A percentile compares a stretch with the other conserved stretches of the same genome.
Conservation (phyloP, 2,888 invertebrate species). For the Drosophila differens region DNA sequence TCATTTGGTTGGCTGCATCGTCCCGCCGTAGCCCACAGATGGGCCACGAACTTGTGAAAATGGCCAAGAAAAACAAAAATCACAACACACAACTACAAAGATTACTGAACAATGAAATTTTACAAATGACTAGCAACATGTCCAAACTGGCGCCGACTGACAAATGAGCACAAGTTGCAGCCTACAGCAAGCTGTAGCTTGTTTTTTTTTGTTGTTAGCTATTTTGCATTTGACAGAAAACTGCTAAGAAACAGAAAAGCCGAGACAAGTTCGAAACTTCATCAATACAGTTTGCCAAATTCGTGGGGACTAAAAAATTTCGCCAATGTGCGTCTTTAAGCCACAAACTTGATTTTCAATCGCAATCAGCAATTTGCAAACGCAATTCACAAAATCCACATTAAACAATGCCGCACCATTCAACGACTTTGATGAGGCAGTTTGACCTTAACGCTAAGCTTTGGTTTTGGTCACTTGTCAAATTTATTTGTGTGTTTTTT, state of each 20-base stretch:
- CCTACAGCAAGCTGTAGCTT: constrained; percentile 47
- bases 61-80: constrained; percentile 18
- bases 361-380: constrained; percentile 22
- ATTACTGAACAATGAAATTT: constrained; percentile 67
- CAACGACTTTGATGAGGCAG: constrained; percentile 6
- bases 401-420: constrained; percentile 40
- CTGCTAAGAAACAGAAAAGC: constrained; percentile 24
- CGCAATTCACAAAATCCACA: constrained; percentile 34
- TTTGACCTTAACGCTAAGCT: constrained; percentile 33
- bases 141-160: constrained; percentile 64
- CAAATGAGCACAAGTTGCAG: constrained; percentile 65
- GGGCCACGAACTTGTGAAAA: constrained; percentile 67
- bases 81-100: constrained; percentile 55
- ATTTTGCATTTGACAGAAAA: constrained; percentile 54
- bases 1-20: constrained; percentile 51
- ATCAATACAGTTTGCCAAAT: constrained; percentile 55
- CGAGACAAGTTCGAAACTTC: constrained; percentile 27
- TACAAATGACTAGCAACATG: constrained; percentile 75
- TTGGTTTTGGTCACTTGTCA: constrained; percentile 53
- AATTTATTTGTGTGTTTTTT: constrained; percentile 22
- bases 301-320: constrained; percentile 57
- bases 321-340: constrained; percentile 51
- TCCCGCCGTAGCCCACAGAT: constrained; percentile 47
- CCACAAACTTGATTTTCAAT: constrained; percentile 26
- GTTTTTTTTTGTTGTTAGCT: constrained; percentile 11